phyloP scores from a whole-genome alignment of 2,888 invertebrate genomes.

The Theodoxus fluviatilis region DNA sequence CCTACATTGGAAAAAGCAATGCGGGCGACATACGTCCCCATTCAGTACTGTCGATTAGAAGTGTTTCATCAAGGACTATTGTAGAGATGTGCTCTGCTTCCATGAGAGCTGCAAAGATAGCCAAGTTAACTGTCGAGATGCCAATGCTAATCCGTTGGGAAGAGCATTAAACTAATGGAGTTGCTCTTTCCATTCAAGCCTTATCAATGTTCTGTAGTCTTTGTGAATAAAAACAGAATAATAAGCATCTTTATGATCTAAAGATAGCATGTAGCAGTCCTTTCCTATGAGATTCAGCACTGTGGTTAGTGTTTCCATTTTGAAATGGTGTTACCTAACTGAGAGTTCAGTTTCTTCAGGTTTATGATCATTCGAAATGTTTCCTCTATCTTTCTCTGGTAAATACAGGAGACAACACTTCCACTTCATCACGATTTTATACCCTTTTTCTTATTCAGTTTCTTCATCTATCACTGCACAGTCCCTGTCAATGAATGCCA shows the following conservation, averaged over 20 bases:
- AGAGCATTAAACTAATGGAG: neutral
- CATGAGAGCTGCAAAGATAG: neutral
- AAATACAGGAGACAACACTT: neutral
- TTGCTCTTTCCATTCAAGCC: neutral
- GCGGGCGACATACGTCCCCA: neutral
- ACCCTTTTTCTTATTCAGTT: too few relatives aligned
- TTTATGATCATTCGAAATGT: neutral
- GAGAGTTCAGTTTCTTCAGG: neutral
- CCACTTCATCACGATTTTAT: too few relatives aligned
- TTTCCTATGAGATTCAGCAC: neutral
- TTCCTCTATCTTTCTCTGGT: neutral
- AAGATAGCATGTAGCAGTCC: neutral
- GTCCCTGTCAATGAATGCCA: too few relatives aligned
- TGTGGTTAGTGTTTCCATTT: neutral
- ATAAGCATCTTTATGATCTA: neutral
- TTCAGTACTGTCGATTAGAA: neutral
- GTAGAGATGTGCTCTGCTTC: neutral
- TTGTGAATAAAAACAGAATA: neutral
- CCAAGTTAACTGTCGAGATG: neutral
- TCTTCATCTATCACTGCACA: too few relatives aligned
- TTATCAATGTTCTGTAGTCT: neutral
- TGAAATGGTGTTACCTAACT: neutral
- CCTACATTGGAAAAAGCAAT: neutral
- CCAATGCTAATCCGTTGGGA: neutral
- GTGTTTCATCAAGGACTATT: neutral